Evolutionary conservation across 2,888 invertebrate species (phyloP), one percentile per base, ranked within the genome.

Genomic region (Lithophane semibrunnea): DNA sequence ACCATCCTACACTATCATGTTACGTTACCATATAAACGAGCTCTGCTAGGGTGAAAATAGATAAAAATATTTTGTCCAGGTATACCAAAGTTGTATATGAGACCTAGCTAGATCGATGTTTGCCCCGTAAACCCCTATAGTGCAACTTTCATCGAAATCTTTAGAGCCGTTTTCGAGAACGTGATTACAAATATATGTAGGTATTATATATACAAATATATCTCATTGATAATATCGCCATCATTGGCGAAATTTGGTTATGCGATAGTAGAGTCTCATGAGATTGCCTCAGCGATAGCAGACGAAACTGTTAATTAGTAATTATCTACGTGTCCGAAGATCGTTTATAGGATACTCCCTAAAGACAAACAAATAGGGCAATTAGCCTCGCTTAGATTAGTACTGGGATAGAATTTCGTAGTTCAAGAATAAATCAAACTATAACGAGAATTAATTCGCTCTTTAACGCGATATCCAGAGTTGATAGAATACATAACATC

Each of bases 261-360:
- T 65, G 56, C 13, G 3, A 18, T 60, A 42, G 42, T 65, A 47
- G 37, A 60, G 42, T 77, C 82, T 68, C 77, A 44, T 10, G 68
- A 67, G 65, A 73, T 56, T 61, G 12, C 77, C 65, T 56, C 24
- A 16, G 72, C 42, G 68, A 60, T 61, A 67, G 7, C 63, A 49
- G 12, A 42, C 42, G n/a, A 56, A 80, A 63, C 67, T 65, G 77
- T 77, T 83, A 69, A 81, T 74, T 69, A 74, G 71, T 81, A 74
- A 72, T 84, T 72, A 76, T 75, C 58, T 77, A 74, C 58, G 58
- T 81, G 65, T 61, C 73, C 58, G 13, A 65, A 71, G 56, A 54
- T 65, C 72, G 68, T 76, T 84, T 68, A 73, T 65, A 52, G 58
- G 5, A 61, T 21, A 73, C 13, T 80, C 80, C 80, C 84, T 21